A percentile compares a stretch with the other conserved stretches of the same genome.
phyloP scores from a whole-genome alignment of 2,797 vertebrate species.

The Hozukius guyotensis region DNA sequence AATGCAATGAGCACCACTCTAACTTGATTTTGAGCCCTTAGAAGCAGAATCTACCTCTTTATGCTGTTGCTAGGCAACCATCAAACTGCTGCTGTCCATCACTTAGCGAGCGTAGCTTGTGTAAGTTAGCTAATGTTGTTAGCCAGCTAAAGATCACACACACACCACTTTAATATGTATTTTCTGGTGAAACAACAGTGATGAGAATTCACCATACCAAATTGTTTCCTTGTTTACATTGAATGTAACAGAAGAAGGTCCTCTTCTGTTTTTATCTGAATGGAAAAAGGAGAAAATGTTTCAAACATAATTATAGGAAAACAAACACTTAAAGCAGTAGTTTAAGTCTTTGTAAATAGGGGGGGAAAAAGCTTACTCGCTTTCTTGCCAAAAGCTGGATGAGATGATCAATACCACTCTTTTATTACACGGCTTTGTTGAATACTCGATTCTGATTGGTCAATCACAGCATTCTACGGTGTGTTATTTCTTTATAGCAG shows the following conservation, averaged over 20 bases:
- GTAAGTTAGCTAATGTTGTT: background rate
- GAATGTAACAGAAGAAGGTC: background rate
- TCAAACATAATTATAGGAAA: background rate
- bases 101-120: background rate
- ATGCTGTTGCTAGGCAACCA: constrained; percentile 17
- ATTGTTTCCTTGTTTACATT: background rate
- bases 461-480: too few relatives aligned
- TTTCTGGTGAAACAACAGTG: background rate
- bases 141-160: background rate
- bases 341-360: background rate
- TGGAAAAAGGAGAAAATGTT: background rate
- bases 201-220: background rate
- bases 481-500: too few relatives aligned
- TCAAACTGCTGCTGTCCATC: background rate
- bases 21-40: background rate
- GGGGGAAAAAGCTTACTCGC: fast-evolving
- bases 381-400: background rate
- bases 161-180: background rate
- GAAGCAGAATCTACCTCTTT: background rate
- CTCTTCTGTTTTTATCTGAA: background rate
- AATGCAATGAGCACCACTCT: background rate
- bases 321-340: background rate
- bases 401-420: background rate
- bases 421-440: too few relatives aligned
- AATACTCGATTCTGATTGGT: too few relatives aligned